Evolutionary conservation across 2,888 invertebrate species (phyloP).

Genomic region (Campopleginae sp.): DNA sequence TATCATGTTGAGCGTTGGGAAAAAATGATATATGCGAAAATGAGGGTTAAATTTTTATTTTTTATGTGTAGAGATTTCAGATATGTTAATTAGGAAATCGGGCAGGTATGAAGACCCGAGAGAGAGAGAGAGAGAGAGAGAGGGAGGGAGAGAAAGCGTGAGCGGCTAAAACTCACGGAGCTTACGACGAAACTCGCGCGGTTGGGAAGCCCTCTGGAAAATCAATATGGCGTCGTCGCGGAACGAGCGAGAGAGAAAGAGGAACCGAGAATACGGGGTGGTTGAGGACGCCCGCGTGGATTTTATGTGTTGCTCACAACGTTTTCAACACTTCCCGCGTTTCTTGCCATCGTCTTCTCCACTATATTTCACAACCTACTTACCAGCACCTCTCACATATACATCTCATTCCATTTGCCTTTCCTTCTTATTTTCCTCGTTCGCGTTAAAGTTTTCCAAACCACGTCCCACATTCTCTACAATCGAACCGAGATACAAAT

Average conservation of each 20-base stretch:
- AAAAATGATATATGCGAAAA: not conserved
- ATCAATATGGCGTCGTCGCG: slow-evolving; percentile 76
- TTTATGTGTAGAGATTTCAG: not conserved
- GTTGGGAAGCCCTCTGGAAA: slow-evolving; percentile 74
- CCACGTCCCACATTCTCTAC: slow-evolving; percentile 4
- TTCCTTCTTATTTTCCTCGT: slow-evolving; percentile 10
- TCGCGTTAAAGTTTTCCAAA: slow-evolving; percentile 28
- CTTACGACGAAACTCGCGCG: slow-evolving; percentile 72
- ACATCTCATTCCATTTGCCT: slow-evolving; percentile 3
- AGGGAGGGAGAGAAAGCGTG: slow-evolving; percentile 56
- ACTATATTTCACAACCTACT: slow-evolving; percentile 42
- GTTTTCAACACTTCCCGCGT: slow-evolving; percentile 71
- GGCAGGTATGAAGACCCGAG: slow-evolving; percentile 58
- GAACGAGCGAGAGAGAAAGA: slow-evolving; percentile 68
- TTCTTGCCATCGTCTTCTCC: slow-evolving; percentile 40
- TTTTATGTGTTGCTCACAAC: slow-evolving; percentile 66
- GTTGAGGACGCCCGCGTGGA: slow-evolving; percentile 61
- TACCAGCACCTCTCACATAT: slow-evolving; percentile 25
- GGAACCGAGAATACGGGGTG: slow-evolving; percentile 55
- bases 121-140: slow-evolving; percentile 12
- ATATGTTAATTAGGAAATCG: slow-evolving; percentile 52
- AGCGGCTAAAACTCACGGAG: slow-evolving; percentile 70
- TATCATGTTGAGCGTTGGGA: not conserved
- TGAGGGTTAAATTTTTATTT: not conserved
- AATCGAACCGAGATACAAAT: slow-evolving; percentile 37